phyloP scores from a whole-genome alignment of 2,113 vertebrate genomes.

The Tringa solitaria region DNA sequence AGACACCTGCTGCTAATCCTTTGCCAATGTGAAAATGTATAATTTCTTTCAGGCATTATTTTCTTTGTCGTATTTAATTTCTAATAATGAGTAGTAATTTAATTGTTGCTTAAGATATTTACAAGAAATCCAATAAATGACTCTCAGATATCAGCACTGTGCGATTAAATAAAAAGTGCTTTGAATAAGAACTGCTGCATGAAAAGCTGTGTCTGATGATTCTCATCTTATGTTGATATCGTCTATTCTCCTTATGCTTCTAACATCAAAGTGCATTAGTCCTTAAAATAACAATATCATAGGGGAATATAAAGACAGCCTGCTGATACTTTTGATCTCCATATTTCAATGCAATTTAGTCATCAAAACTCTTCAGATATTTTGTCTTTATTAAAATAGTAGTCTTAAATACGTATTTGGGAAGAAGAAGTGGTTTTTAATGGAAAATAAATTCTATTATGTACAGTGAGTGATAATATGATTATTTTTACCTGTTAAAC shows the following conservation, averaged over 20 bases:
- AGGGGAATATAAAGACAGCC: neutral
- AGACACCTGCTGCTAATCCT: neutral
- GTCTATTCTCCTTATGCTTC: neutral
- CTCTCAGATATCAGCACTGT: neutral
- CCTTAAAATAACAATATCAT: neutral
- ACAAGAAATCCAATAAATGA: neutral
- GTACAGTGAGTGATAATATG: neutral
- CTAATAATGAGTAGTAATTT: neutral
- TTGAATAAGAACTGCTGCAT: neutral
- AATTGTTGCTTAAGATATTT: neutral
- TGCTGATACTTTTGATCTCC: neutral
- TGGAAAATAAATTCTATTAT: neutral
- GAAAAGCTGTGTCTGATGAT: neutral
- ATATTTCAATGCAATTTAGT: neutral
- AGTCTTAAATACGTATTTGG: neutral
- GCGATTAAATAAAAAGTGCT: neutral
- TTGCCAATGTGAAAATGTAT: neutral
- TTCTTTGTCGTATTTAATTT: neutral
- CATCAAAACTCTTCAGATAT: neutral
- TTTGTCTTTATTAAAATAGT: neutral
- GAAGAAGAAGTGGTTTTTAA: neutral
- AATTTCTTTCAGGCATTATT: neutral
- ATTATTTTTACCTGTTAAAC: neutral
- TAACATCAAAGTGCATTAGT: neutral
- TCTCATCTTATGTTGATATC: neutral